These are phyloP conservation scores for Mesochorus sp. DNA, from an alignment of 2,888 invertebrate genomes.

Conservation along the genomic window DNA sequence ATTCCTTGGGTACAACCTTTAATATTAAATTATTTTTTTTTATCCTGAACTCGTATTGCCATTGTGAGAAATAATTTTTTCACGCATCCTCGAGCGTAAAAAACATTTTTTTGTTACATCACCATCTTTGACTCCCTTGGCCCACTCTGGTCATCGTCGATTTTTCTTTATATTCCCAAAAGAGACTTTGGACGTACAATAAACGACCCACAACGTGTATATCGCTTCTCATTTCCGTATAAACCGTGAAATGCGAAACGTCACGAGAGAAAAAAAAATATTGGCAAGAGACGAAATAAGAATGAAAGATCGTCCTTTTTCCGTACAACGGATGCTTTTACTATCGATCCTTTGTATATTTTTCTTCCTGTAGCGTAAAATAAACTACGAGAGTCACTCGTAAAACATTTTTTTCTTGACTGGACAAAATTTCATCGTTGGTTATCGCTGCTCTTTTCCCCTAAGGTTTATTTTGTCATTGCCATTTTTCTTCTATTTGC, in stretches of 20 bases:
- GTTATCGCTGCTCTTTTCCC: background rate
- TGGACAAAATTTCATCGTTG: background rate
- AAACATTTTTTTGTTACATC: too few relatives aligned
- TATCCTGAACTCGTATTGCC: too few relatives aligned
- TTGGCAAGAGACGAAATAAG: background rate
- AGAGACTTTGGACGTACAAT: background rate
- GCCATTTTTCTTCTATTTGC: too few relatives aligned
- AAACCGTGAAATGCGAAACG: slow-evolving; percentile 18
- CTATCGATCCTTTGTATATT: slow-evolving; percentile 21
- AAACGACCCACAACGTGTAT: background rate
- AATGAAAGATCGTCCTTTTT: slow-evolving; percentile 34
- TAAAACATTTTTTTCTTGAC: background rate
- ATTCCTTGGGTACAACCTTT: too few relatives aligned
- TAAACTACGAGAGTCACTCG: background rate
- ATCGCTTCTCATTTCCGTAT: slow-evolving; percentile 22
- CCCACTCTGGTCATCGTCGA: too few relatives aligned
- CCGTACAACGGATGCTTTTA: slow-evolving; percentile 9
- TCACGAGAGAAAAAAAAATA: background rate
- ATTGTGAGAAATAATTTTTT: too few relatives aligned
- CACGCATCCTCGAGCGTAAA: too few relatives aligned
- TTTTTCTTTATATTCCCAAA: too few relatives aligned
- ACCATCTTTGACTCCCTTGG: too few relatives aligned
- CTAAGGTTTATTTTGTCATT: too few relatives aligned
- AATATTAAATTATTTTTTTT: too few relatives aligned
- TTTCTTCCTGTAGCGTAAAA: background rate